Evolutionary conservation across 2,888 invertebrate genomes (phyloP).

Genomic region (Thereva nobilitata): DNA sequence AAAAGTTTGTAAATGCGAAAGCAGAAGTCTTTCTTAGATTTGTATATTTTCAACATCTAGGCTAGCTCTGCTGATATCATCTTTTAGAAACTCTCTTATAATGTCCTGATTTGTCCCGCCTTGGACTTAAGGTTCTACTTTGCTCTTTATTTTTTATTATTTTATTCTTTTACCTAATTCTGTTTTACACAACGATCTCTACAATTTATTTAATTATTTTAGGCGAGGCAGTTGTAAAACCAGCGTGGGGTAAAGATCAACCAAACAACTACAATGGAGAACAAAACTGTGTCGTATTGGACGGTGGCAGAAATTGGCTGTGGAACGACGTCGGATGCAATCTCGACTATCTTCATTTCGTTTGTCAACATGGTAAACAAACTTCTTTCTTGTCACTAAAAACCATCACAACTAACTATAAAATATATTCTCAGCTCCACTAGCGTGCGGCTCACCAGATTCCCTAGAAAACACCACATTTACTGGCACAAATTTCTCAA

Average conservation of each 20-base stretch:
- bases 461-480: slow-evolving; percentile 82
- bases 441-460: slow-evolving; percentile 87
- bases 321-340: slow-evolving; percentile 97
- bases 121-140: no score
- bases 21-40: no score
- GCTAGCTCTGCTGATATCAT: no score
- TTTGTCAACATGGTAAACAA: slow-evolving; percentile 81
- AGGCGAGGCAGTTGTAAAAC: slow-evolving; percentile 79
- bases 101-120: no score
- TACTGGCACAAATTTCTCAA: slow-evolving; percentile 67
- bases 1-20: no score
- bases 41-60: no score
- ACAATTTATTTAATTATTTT: slow-evolving; percentile 24
- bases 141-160: no score
- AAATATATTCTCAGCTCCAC: slow-evolving; percentile 66
- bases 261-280: slow-evolving; percentile 95
- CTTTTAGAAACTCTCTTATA: no score
- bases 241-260: slow-evolving; percentile 91
- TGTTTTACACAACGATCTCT: no score
- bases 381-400: not conserved
- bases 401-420: slow-evolving; percentile 8
- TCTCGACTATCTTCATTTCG: slow-evolving; percentile 89
- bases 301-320: slow-evolving; percentile 86
- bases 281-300: slow-evolving; percentile 92
- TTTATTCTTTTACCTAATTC: no score